Evolutionary conservation across 2,113 vertebrate species (phyloP).

Genomic region (Paratilapia polleni): DNA sequence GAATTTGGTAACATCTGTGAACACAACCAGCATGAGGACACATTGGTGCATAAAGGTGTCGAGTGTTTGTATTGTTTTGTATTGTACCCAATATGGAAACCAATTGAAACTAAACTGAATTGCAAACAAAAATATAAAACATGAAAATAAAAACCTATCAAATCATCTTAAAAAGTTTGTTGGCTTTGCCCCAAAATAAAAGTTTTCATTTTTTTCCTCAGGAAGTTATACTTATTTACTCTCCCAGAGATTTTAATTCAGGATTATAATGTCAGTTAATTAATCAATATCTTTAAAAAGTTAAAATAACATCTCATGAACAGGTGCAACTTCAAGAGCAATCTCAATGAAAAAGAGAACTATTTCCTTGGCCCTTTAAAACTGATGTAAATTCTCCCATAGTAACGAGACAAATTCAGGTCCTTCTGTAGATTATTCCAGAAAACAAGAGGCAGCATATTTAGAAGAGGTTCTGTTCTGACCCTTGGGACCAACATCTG

Average conservation of each 20-base stretch:
- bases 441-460: background rate
- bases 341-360: background rate
- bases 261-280: background rate
- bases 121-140: too few relatives aligned
- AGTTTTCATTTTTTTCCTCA: too few relatives aligned
- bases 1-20: background rate
- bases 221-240: too few relatives aligned
- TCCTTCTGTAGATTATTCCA: background rate
- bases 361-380: too few relatives aligned
- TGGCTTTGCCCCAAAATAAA: background rate
- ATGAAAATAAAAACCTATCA: background rate
- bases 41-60: too few relatives aligned
- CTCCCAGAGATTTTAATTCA: too few relatives aligned
- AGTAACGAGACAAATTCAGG: background rate
- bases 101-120: background rate
- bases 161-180: background rate
- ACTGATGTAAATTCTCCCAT: too few relatives aligned
- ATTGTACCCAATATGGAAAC: background rate
- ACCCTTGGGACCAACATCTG: background rate
- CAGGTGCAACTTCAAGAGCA: background rate
- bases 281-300: background rate
- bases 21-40: background rate
- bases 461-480: background rate
- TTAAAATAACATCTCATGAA: background rate
- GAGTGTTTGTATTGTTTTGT: background rate